Evolutionary conservation across 2,888 invertebrate genomes (phyloP), one percentile per base, ranked within the genome.

Genomic region (Apomyelois bistriatella): DNA sequence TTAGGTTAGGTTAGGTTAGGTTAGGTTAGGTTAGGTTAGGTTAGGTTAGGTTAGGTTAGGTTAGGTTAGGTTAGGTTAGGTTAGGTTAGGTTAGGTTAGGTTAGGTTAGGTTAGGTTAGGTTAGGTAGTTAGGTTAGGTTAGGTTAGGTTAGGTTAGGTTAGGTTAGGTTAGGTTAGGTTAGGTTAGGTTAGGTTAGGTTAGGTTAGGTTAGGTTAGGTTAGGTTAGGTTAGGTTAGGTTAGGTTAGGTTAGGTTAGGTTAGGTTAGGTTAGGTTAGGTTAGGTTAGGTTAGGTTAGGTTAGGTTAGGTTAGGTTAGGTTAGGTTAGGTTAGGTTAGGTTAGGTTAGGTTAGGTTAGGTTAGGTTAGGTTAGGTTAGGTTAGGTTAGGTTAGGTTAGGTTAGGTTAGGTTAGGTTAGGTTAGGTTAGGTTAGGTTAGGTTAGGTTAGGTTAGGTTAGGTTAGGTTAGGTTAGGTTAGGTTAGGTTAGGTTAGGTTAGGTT

Each of bases 31-130:
- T 56, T 53, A 56, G 53, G 53, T 53, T 56, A 56, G 53, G 53
- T 52, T 52, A 53, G 56, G 53, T 53, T 53, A 56, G 56, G 56
- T 56, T 53, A 53, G 53, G 53, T 56, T 53, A 53, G 53, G 53
- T 53, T 53, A 53, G 56, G 55, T 7, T 32, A 9, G 10, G 53
- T 48, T 48, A 60, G 65, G 63, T 62, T 61, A 61, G 65, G 36
- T 64, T 61, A 62, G 62, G 65, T 32, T 32, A 32, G 32, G 32
- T 32, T 32, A 32, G 32, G 32, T 32, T 32, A 32, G 32, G 32
- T 32, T 32, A 50, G 54, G 54, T 54, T 54, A 54, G 50, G 50
- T 50, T 54, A 54, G 50, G 50, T 48, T 51, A 61, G 63, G 61
- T 58, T 55, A 57, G 59, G 55, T 56, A 58, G 51, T 47, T 51